Evolutionary conservation across 2,113 vertebrate species (phyloP), one percentile per base, ranked within the genome.

Genomic region (Anthoscopus minutus): DNA sequence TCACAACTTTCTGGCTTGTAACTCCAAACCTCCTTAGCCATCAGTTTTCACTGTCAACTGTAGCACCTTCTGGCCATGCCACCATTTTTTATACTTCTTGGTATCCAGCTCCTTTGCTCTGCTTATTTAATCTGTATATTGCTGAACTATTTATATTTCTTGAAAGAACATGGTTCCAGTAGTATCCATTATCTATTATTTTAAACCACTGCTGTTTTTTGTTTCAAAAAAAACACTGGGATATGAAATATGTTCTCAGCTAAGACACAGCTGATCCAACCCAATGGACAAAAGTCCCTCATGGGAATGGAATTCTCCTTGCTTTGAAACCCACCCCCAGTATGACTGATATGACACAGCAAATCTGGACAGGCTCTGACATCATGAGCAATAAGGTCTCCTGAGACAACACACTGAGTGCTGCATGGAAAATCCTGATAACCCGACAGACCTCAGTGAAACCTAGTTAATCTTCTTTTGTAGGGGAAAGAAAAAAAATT

Each of bases 101-200:
- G 23, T 38, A 66, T 2, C 0, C 0, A 80, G 45, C 37, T 19
- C 37, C 50, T 83, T 40, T 28, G 51, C 17, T 44, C 21, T 40
- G 2, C 42, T 23, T 54, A 37, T 81, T 64, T 73, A 71, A 40
- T 18, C 57, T 67, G 15, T 25, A 8, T 44, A 48, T 10, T 74
- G 48, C 69, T 62, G 35, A 44, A 64, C 14, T 71, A 35, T 38
- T 91, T 38, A 3, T 30, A 35, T 30, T 69, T 56, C 54, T 72
- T 81, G 0, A 4, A 22, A 74, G 54, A 83, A 53, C 23, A 14
- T 2, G 2, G 9, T 81, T 71, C 40, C 28, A 37, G 53, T 37
- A 60, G 44, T 51, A 83, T 14, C 66, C 20, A 40, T 19, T 69
- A 57, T 4, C 4, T 50, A 15, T 51, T 35, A 16, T 44, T 64